A percentile compares a stretch with the other conserved stretches of the same genome.
Conservation (phyloP, 2,113 vertebrate species). For the Neogale vison region DNA sequence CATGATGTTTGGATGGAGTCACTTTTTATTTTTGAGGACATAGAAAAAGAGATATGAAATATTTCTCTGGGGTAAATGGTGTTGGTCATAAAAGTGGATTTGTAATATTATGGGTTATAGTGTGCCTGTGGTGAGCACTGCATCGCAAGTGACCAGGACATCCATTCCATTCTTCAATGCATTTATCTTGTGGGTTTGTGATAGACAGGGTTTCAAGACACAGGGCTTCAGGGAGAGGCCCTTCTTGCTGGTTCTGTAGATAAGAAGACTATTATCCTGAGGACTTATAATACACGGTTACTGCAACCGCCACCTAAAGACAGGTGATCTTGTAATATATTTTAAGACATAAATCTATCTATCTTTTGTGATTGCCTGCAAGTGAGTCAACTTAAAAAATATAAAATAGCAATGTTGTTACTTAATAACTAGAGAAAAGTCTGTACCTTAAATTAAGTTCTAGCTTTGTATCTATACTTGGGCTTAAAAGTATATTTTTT, state of each 20-base stretch:
- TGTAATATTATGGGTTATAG: neutral
- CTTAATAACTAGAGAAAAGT: neutral
- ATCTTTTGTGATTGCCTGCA: neutral
- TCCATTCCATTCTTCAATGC: neutral
- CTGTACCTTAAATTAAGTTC: neutral
- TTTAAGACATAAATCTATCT: neutral
- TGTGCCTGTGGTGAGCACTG: neutral
- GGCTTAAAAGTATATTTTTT: neutral
- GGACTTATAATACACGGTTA: neutral
- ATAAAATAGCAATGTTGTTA: neutral
- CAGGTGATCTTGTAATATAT: neutral
- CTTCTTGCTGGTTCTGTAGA: neutral
- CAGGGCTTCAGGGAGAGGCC: neutral
- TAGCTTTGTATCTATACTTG: neutral
- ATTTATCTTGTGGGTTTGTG: neutral
- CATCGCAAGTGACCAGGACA: neutral
- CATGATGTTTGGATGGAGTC: neutral
- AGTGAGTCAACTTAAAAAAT: neutral
- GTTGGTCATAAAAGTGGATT: neutral
- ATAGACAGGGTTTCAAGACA: neutral
- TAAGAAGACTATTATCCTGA: no score
- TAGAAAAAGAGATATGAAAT: neutral
- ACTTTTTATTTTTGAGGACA: neutral
- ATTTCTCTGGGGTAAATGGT: neutral
- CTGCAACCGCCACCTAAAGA: neutral